Evolutionary conservation across 2,797 vertebrate species (phyloP), one percentile per base, ranked within the genome.

Genomic region (Trichosurus vulpecula): DNA sequence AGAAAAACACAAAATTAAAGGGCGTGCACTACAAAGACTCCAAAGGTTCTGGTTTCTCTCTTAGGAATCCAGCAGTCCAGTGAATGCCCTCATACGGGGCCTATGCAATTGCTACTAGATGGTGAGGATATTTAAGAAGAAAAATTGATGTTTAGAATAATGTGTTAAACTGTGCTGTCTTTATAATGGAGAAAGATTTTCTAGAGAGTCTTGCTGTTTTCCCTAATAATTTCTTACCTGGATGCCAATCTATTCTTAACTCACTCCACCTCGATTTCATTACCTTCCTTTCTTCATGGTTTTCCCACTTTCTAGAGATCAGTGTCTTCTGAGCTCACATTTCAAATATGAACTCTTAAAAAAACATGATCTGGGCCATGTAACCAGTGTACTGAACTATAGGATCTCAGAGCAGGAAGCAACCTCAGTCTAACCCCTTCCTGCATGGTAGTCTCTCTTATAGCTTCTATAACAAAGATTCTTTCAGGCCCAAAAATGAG

Each of bases 1-100:
- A 97, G 97, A 97, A 95, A 97, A 96, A 93, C 92, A 95, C 91
- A 96, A 27, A 95, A 94, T 92, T 94, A 94, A 97, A 93, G 93
- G 58, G 90, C 47, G 56, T 47, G 0, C 35, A 41, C 16, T 57
- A 93, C 52, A 55, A 94, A 89, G 94, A 22, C 95, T 87, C 55
- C 11, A 92, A 74, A 92, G 4, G n/a, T n/a, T 53, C 2, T 19
- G 29, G n/a, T 74, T 10, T 6, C 52, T 25, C 13, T 56, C 1
- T 47, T 56, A 19, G 52, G 87, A 56, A 47, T n/a, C 1, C 10
- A 52, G 53, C 2, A 5, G 12, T 25, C 55, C 30, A 11, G 0
- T 25, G 41, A 66, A 47, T 51, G 74, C 22, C 41, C 74, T 31
- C 74, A 25, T 27, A 51, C 22, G 92, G 57, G 47, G 30, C 27